Conservation (phyloP, 1,140 invertebrate species). For the Dolichoris vasculosae region DNA sequence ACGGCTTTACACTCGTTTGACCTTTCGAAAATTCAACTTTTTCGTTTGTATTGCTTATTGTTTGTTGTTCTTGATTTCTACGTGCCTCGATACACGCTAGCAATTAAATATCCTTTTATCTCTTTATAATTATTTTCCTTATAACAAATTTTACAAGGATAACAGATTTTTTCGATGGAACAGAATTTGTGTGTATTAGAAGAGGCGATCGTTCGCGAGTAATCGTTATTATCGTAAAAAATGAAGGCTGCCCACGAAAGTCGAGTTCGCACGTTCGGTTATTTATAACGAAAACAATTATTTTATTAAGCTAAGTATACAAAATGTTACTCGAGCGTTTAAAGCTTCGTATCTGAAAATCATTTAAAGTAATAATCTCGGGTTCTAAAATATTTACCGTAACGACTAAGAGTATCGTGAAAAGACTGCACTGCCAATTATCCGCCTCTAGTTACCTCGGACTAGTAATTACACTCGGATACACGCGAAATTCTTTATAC, state of each 20-base stretch:
- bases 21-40: neutral
- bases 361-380: neutral
- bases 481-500: neutral
- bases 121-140: neutral
- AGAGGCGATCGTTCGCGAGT: neutral
- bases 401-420: neutral
- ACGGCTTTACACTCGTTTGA: neutral
- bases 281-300: neutral
- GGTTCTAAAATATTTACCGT: neutral
- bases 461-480: neutral
- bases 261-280: neutral
- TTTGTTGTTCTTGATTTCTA: neutral
- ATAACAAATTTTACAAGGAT: neutral
- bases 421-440: neutral
- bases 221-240: neutral
- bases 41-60: neutral
- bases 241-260: neutral
- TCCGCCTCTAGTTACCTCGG: too few relatives aligned
- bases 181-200: neutral
- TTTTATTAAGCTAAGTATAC: neutral
- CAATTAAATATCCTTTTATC: neutral
- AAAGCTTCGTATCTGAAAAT: neutral
- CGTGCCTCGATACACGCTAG: too few relatives aligned
- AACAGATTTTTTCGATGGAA: neutral
- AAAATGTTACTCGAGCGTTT: neutral